Percentiles rank a stretch among this genome's conserved stretches.
Evolutionary conservation across 2,888 invertebrate species (phyloP).

Genomic region (Diarsia brunnea): DNA sequence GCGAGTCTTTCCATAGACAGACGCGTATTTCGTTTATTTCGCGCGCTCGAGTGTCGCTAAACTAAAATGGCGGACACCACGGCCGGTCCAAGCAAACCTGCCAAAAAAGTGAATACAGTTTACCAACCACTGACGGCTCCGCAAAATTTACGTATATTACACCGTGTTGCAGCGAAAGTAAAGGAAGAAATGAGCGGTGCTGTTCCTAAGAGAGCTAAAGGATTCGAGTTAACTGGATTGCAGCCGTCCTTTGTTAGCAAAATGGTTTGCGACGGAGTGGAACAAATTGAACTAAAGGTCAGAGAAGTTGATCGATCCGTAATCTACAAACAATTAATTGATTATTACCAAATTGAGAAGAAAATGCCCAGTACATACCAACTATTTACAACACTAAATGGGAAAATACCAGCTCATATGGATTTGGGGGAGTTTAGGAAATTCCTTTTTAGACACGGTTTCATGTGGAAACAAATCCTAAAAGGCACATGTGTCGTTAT

Average conservation of each 20-base stretch:
- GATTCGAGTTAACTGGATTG: conserved; percentile 56
- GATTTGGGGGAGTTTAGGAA: conserved; percentile 72
- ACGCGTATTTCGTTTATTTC: conserved; percentile 16
- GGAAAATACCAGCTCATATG: conserved; percentile 64
- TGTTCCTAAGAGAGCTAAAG: background rate
- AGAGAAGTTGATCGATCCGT: conserved; percentile 62
- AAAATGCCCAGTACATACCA: conserved; percentile 68
- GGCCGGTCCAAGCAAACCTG: conserved; percentile 5
- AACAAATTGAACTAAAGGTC: conserved; percentile 11
- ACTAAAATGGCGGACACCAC: conserved; percentile 43
- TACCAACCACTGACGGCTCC: conserved; percentile 16
- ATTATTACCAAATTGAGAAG: conserved; percentile 58
- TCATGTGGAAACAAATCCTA: conserved; percentile 69
- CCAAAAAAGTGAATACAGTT: fast-evolving
- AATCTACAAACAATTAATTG: conserved; percentile 62
- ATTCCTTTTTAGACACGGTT: conserved; percentile 70
- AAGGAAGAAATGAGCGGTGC: background rate
- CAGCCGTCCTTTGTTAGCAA: conserved; percentile 28
- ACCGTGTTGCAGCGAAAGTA: conserved; percentile 42
- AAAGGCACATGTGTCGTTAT: conserved; percentile 63
- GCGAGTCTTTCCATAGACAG: background rate
- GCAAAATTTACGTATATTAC: conserved; percentile 43
- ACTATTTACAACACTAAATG: conserved; percentile 61
- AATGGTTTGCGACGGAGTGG: background rate
- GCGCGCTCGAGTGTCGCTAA: background rate